phyloP scores from a whole-genome alignment of 2,113 vertebrate genomes.

The Nestor notabilis region DNA sequence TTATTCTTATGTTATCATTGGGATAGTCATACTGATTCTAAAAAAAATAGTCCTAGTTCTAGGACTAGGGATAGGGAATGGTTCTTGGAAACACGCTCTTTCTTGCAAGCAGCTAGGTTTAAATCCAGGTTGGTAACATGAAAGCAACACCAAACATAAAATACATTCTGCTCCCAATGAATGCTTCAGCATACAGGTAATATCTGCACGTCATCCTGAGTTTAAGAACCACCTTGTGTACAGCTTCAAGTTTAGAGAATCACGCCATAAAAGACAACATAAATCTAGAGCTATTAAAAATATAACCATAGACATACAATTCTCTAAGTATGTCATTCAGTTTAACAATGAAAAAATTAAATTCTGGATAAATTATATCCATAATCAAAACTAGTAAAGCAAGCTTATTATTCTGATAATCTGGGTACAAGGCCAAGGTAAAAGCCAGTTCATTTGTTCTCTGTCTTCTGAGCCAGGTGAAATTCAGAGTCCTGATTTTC shows the following conservation, averaged over 20 bases:
- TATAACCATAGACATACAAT: not conserved
- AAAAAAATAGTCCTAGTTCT: not conserved
- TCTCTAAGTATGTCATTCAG: not conserved
- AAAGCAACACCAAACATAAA: not conserved
- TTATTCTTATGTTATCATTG: not conserved
- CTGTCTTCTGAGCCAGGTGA: not conserved
- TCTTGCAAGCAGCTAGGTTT: not conserved
- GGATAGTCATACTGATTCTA: not conserved
- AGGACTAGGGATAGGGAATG: not conserved
- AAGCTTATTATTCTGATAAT: not conserved
- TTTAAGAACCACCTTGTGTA: not conserved
- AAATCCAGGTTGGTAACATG: not conserved
- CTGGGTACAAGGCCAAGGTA: not conserved
- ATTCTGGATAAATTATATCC: not conserved
- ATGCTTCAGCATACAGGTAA: not conserved
- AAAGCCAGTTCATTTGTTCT: not conserved
- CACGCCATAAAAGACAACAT: not conserved
- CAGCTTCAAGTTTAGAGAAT: not conserved
- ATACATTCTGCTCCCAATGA: accelerated
- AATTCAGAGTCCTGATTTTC: not conserved
- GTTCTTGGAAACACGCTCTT: not conserved
- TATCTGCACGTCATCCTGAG: accelerated
- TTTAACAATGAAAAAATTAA: not conserved
- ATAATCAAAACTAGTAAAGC: not conserved
- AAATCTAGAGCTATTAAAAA: not conserved